A percentile compares a stretch with the other conserved stretches of the same genome.
Evolutionary conservation across 1,140 invertebrate species (phyloP).

Genomic region (Drosophila fuyamai): DNA sequence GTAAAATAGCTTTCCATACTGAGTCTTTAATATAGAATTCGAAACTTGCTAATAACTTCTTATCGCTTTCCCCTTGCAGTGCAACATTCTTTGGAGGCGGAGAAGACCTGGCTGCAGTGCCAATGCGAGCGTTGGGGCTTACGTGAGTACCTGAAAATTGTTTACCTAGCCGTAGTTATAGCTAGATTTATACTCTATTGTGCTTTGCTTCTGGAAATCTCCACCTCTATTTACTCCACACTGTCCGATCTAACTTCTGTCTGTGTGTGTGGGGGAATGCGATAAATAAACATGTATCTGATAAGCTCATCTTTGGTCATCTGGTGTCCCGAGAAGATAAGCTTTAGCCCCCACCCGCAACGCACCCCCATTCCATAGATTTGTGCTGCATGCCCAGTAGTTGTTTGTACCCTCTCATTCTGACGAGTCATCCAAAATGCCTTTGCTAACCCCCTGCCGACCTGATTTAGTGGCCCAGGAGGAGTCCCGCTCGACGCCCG

Average conservation of each 20-base stretch:
- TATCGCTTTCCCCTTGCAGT: constrained; percentile 85
- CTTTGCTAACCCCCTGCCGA: constrained; percentile 44
- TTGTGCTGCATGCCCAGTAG: constrained; percentile 38
- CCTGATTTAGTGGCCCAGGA: constrained; percentile 86
- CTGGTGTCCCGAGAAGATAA: constrained; percentile 27
- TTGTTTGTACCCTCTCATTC: constrained; percentile 22
- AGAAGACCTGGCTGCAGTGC: constrained; percentile 94
- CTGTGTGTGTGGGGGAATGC: constrained; percentile 26
- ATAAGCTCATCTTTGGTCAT: constrained; percentile 47
- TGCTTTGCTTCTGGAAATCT: constrained; percentile 38
- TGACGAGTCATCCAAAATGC: constrained; percentile 40
- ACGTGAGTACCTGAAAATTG: constrained; percentile 83
- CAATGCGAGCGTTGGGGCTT: constrained; percentile 94
- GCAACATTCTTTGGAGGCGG: constrained; percentile 93
- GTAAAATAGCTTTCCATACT: too few species aligned
- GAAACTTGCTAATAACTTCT: constrained; percentile 10
- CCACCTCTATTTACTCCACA: constrained; percentile 5
- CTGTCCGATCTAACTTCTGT: constrained; percentile 44
- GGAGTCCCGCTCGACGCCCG: constrained; percentile 94
- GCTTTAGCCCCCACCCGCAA: not conserved
- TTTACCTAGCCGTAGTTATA: constrained; percentile 20
- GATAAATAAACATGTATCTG: constrained; percentile 7
- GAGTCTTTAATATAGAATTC: not conserved
- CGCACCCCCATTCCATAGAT: constrained; percentile 14
- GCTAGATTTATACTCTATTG: constrained; percentile 30